Base-by-base conservation (phyloP, 1,140 invertebrate genomes). In the Apis laboriosa region DNA sequence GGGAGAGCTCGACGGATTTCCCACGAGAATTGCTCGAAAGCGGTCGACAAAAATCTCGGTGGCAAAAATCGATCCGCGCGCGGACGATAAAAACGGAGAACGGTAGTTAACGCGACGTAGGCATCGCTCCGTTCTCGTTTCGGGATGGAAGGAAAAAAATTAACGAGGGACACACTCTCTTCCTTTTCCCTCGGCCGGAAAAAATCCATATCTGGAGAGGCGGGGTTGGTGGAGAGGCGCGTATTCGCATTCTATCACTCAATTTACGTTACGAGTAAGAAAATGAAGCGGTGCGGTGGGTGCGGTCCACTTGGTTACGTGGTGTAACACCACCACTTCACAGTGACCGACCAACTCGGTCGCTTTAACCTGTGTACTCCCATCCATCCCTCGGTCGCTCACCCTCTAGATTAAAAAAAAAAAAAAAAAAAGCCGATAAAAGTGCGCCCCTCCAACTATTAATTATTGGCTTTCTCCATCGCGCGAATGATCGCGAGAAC, bases 311-410 rank as follows among this genome's bases (percentile, higher is more conserved):
- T 88, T 78, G 86, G 84, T 79, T 85, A 87, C 86, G 83, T 77
- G 80, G 83, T 86, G 86, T 85, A 88, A 88, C 85, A 74, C 80
- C 86, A 64, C 71, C 77, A 74, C 86, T 88, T 88, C 67, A 88
- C 87, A 88, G 83, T 87, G 87, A 85, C 84, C 86, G 87, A 78
- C 86, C 86, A 88, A 88, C 87, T 88, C 87, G 87, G 86, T 87
- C 87, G 87, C 86, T 88, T 88, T 88, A 88, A 83, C 86, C 79
- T 87, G 84, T 74, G 34, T 43, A 84, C 73, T 76, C 72, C 61
- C 55, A 78, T 60, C 79, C 78, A 12, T 55, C 19, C 74, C 74
- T 24, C 24, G 53, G 71, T 75, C 77, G 73, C 77, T 77, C 34
- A 43, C 63, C 53, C n/a, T 58, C 76, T 17, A 60, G 71, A 63